Evolutionary conservation across 2,797 vertebrate species (phyloP).

Genomic region (Halcyon smyrnensis): DNA sequence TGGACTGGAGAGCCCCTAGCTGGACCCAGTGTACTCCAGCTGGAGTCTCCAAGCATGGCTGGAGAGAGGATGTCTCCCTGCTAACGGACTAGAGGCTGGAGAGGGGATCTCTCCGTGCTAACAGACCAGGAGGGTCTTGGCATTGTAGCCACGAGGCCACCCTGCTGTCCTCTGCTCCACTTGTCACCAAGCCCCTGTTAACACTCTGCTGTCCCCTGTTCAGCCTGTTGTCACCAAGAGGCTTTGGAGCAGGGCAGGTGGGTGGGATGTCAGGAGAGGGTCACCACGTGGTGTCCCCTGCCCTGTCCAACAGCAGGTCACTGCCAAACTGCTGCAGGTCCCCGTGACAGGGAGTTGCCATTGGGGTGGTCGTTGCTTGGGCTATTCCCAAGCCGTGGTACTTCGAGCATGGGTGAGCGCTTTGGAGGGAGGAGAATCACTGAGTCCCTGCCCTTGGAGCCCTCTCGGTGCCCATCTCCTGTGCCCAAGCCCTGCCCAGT

Average conservation of each 20-base stretch:
- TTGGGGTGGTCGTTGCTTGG: too few relatives aligned
- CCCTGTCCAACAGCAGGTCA: accelerated
- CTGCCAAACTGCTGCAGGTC: background rate
- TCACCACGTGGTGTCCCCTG: accelerated
- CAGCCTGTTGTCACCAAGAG: background rate
- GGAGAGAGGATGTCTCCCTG: background rate
- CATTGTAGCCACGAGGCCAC: accelerated
- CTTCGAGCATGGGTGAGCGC: too few relatives aligned
- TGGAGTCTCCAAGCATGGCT: background rate
- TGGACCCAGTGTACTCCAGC: accelerated
- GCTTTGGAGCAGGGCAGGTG: background rate
- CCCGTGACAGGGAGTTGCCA: background rate
- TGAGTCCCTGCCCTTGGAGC: background rate
- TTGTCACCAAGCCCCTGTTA: background rate
- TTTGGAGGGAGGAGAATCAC: too few relatives aligned
- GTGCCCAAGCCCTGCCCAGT: background rate
- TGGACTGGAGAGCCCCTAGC: background rate
- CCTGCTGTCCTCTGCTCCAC: background rate
- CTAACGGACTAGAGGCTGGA: background rate
- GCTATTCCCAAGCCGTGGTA: background rate
- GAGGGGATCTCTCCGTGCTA: background rate
- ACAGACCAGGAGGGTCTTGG: background rate
- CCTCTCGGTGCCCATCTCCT: background rate
- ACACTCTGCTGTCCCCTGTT: background rate
- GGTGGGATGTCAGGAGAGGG: background rate